These are phyloP conservation scores for Pachyuromys duprasi DNA, from an alignment of 2,797 vertebrate species.

Conservation along the genomic window DNA sequence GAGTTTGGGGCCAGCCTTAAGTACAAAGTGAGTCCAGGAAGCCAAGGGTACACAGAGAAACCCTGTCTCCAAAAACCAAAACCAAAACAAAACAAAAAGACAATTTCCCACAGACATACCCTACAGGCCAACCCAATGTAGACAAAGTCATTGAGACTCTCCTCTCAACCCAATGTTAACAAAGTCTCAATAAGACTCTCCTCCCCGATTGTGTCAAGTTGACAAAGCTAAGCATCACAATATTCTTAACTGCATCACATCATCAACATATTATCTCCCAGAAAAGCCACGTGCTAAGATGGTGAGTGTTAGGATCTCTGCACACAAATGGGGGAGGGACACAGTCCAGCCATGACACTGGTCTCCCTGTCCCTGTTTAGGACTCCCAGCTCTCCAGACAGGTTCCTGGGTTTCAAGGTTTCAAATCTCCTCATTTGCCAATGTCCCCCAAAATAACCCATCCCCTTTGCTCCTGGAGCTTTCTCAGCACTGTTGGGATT, in stretches of 20 bases:
- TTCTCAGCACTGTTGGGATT: background rate
- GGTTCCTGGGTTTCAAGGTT: background rate
- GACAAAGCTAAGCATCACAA: background rate
- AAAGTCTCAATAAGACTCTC: background rate
- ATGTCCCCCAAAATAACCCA: background rate
- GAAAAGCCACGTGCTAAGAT: background rate
- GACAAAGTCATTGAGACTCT: background rate
- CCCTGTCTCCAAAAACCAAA: too few species aligned
- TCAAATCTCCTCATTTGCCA: background rate
- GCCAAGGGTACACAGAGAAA: too few species aligned
- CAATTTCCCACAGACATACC: background rate
- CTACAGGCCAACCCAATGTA: background rate
- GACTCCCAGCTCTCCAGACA: conserved; percentile 4
- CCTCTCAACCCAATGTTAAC: background rate
- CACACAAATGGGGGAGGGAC: background rate
- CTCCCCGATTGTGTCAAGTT: background rate
- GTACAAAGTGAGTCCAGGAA: too few species aligned
- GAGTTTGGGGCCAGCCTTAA: too few species aligned
- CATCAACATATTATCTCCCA: background rate
- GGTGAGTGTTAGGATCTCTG: background rate
- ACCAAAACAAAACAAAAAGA: too few species aligned
- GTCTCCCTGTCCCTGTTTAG: background rate
- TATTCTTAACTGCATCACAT: background rate
- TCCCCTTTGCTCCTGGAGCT: background rate
- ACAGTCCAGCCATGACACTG: background rate